Evolutionary conservation across 1,140 invertebrate species (phyloP).

Genomic region (Caenorhabditis briggsae): DNA sequence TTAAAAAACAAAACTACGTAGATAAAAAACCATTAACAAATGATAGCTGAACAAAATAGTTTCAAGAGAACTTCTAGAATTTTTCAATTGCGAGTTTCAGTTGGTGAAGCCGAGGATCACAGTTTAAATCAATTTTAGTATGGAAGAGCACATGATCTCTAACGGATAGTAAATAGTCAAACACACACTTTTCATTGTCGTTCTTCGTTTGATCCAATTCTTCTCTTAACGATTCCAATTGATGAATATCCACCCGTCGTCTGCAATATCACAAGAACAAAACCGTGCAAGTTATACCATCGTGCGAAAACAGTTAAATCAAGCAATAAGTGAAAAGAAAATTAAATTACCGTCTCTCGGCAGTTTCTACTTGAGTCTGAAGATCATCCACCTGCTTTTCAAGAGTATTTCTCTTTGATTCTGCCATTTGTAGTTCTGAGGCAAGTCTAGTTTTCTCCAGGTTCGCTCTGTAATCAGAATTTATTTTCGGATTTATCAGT

Average conservation of each 20-base stretch:
- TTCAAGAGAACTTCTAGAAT: not conserved
- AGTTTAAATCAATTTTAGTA: constrained; percentile 18
- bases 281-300: constrained; percentile 49
- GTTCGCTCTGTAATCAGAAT: not conserved
- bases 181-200: constrained; percentile 45
- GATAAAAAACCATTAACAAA: not conserved
- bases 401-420: constrained; percentile 6
- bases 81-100: too few relatives aligned
- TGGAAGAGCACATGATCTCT: not conserved
- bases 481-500: not conserved
- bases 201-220: constrained; percentile 35
- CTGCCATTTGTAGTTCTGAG: constrained; percentile 46
- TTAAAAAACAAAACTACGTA: not conserved
- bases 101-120: not conserved
- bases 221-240: constrained; percentile 8
- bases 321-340: not conserved
- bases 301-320: not conserved
- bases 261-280: constrained; percentile 39
- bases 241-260: constrained; percentile 32
- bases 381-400: constrained; percentile 40
- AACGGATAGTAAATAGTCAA: not conserved
- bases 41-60: not conserved
- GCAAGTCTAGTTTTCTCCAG: constrained; percentile 47
- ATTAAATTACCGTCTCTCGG: constrained; percentile 49
- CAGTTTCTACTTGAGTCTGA: constrained; percentile 19